A percentile compares a stretch with the other conserved stretches of the same genome.
Conservation (phyloP, 2,113 vertebrate genomes). For the Leucosticte australis region DNA sequence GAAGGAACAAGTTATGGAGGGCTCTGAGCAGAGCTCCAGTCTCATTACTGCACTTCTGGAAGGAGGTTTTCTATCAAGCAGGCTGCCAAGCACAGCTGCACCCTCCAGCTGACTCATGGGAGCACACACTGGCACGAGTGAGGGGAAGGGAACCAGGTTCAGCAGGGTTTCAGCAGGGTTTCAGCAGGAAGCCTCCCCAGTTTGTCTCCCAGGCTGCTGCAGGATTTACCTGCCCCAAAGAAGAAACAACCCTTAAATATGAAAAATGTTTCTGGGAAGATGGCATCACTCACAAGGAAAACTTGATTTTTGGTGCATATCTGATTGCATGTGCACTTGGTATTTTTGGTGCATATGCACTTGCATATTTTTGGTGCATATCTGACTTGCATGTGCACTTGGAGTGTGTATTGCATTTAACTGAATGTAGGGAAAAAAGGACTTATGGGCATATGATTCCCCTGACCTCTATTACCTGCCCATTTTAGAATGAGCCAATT, state of each 20-base stretch:
- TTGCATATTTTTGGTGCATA: neutral
- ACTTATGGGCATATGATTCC: neutral
- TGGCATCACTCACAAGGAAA: neutral
- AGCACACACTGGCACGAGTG: accelerated
- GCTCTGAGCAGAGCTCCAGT: neutral
- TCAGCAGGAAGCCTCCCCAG: neutral
- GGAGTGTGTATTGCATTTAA: neutral
- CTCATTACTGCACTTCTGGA: neutral
- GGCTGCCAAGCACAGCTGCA: neutral
- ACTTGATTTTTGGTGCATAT: neutral
- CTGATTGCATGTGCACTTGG: no score
- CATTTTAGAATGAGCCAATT: neutral
- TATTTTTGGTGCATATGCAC: no score
- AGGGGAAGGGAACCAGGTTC: neutral
- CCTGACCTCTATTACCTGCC: neutral
- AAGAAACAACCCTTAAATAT: neutral
- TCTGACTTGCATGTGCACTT: neutral
- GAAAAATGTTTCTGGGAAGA: neutral
- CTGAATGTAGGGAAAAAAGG: neutral
- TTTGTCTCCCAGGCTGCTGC: neutral
- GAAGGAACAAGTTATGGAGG: neutral
- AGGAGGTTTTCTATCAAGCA: neutral
- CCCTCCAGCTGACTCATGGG: accelerated
- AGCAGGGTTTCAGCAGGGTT: neutral
- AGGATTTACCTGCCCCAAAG: neutral